These are phyloP conservation scores for Drosophila willistoni DNA, from an alignment of 1,140 invertebrate genomes.

Conservation along the genomic window DNA sequence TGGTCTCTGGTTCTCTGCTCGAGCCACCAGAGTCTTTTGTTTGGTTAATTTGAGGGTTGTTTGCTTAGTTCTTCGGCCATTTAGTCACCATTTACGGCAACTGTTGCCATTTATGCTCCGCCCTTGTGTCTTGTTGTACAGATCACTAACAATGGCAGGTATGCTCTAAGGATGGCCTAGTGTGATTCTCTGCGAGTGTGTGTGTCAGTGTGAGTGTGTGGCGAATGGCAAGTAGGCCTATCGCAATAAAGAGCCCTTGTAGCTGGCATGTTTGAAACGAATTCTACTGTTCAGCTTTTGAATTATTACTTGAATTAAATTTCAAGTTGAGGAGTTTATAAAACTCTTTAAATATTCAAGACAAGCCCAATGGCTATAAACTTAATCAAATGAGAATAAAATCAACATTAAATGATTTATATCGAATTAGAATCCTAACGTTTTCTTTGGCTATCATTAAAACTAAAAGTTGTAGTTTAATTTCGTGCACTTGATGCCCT, in stretches of 20 bases:
- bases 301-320: conserved; percentile 50
- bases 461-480: too few relatives aligned
- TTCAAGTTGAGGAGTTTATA: conserved; percentile 44
- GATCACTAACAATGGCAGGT: conserved; percentile 69
- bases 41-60: conserved; percentile 75
- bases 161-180: conserved; percentile 7
- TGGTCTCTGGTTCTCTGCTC: not conserved
- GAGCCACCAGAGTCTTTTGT: conserved; percentile 24
- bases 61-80: conserved; percentile 53
- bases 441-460: too few relatives aligned
- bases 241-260: not conserved
- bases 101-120: conserved; percentile 80
- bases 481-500: too few relatives aligned
- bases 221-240: not conserved
- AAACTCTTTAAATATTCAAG: conserved; percentile 43
- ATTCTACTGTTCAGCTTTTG: conserved; percentile 35
- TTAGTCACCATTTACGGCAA: conserved; percentile 78
- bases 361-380: conserved; percentile 14
- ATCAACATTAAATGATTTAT: not conserved
- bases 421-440: too few relatives aligned
- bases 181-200: not conserved
- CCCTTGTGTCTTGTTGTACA: conserved; percentile 52
- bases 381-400: conserved; percentile 19
- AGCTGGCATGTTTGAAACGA: conserved; percentile 33
- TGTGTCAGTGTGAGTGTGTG: not conserved